Evolutionary conservation across 2,888 invertebrate species (phyloP).

Genomic region (Amiota minor): DNA sequence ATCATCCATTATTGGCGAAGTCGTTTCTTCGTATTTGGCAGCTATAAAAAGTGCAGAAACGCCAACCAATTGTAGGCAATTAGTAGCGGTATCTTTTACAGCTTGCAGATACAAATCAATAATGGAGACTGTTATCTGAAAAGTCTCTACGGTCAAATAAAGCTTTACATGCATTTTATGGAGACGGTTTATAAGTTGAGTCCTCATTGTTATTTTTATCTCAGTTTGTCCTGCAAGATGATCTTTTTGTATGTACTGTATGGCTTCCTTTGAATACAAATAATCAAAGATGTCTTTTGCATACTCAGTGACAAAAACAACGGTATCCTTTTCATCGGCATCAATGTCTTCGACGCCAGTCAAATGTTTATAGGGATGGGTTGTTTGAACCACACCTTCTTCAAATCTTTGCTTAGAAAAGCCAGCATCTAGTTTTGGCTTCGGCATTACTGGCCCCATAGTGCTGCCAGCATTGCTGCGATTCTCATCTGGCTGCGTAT

Average conservation of each 20-base stretch:
- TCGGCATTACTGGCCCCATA: no score
- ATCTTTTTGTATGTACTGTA: slow-evolving; percentile 78
- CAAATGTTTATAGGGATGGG: slow-evolving; percentile 55
- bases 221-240: slow-evolving; percentile 80
- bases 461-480: no score
- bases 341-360: slow-evolving; percentile 82
- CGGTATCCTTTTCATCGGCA: slow-evolving; percentile 81
- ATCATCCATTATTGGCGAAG: slow-evolving; percentile 88
- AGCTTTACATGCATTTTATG: slow-evolving; percentile 93
- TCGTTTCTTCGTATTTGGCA: slow-evolving; percentile 96
- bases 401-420: slow-evolving; percentile 29
- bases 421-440: no score
- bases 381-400: background rate
- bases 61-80: slow-evolving; percentile 89
- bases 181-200: slow-evolving; percentile 93
- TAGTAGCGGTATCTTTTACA: slow-evolving; percentile 78
- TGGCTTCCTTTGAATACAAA: slow-evolving; percentile 82
- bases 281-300: slow-evolving; percentile 92
- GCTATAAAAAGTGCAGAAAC: slow-evolving; percentile 92
- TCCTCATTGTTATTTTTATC: slow-evolving; percentile 88
- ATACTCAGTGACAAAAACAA: slow-evolving; percentile 88
- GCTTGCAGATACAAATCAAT: slow-evolving; percentile 87
- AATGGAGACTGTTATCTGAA: slow-evolving; percentile 89
- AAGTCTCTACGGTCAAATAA: slow-evolving; percentile 88
- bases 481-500: no score